Percentiles rank a stretch among this genome's conserved stretches.
Evolutionary conservation across 2,888 invertebrate species (phyloP).

Genomic region (Latrodectus elegans): DNA sequence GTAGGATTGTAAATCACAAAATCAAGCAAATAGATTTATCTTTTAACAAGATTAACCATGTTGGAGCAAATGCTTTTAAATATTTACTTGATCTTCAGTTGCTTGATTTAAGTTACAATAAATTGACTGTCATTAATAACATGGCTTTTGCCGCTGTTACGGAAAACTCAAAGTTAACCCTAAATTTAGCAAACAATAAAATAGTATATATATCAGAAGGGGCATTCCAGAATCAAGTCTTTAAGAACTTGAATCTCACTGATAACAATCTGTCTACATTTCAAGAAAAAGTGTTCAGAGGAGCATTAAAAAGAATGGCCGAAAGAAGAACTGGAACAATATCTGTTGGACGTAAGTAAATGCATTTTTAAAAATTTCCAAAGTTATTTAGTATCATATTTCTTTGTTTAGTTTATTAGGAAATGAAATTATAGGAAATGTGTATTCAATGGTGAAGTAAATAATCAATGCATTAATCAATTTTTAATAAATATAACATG

Average conservation of each 20-base stretch:
- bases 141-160: conserved; percentile 60
- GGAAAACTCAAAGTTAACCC: conserved; percentile 46
- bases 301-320: conserved; percentile 62
- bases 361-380: not conserved
- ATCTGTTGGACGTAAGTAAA: conserved; percentile 59
- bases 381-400: too few species aligned
- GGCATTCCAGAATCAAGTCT: conserved; percentile 65
- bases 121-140: conserved; percentile 68
- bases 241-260: conserved; percentile 61
- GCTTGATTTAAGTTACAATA: conserved; percentile 65
- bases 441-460: too few species aligned
- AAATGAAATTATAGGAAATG: too few species aligned
- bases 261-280: conserved; percentile 63
- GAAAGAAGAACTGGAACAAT: conserved; percentile 58
- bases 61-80: conserved; percentile 69
- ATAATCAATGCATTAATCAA: too few species aligned
- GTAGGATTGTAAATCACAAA: conserved; percentile 27
- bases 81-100: conserved; percentile 43
- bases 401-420: too few species aligned
- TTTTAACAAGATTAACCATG: conserved; percentile 69
- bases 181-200: conserved; percentile 66
- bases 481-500: too few species aligned
- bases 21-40: conserved; percentile 67
- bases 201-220: conserved; percentile 65
- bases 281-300: conserved; percentile 48